Evolutionary conservation across 2,113 vertebrate genomes (phyloP).

Genomic region (Thinocorus orbignyianus): DNA sequence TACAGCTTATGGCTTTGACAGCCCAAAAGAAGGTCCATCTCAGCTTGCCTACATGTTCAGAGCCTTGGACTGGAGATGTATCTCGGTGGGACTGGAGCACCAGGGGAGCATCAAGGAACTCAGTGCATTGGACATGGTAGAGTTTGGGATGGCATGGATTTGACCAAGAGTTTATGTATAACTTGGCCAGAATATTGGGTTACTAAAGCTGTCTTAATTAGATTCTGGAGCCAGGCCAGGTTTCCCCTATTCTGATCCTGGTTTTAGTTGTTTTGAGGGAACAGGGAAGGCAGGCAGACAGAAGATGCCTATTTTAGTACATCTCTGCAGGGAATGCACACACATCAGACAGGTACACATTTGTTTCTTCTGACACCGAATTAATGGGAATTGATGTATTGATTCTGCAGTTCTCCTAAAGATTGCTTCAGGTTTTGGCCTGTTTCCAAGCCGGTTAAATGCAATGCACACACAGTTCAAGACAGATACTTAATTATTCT

Average conservation of each 20-base stretch:
- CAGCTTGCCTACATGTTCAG: not conserved
- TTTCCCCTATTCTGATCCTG: not conserved
- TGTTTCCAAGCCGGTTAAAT: not conserved
- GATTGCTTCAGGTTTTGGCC: conserved; percentile 3
- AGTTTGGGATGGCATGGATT: not conserved
- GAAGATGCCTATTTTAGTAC: not conserved
- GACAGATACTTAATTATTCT: conserved; percentile 8
- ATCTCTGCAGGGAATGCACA: not conserved
- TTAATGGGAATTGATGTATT: conserved; percentile 28
- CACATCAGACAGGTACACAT: not conserved
- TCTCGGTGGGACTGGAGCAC: not conserved
- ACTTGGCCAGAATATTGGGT: not conserved
- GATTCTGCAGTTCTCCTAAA: conserved; percentile 16
- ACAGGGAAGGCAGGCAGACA: not conserved
- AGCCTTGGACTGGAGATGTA: not conserved
- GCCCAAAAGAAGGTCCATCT: not conserved
- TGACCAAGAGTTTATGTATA: not conserved
- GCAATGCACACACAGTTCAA: not conserved
- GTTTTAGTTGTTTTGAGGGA: not conserved
- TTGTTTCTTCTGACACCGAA: conserved; percentile 17
- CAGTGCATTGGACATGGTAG: not conserved
- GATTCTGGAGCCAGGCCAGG: not conserved
- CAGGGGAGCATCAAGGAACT: not conserved
- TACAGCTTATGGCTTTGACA: not conserved
- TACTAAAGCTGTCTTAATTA: not conserved